Evolutionary conservation across 2,797 vertebrate species (phyloP).

Genomic region (Helicolenus hilgendorfi): DNA sequence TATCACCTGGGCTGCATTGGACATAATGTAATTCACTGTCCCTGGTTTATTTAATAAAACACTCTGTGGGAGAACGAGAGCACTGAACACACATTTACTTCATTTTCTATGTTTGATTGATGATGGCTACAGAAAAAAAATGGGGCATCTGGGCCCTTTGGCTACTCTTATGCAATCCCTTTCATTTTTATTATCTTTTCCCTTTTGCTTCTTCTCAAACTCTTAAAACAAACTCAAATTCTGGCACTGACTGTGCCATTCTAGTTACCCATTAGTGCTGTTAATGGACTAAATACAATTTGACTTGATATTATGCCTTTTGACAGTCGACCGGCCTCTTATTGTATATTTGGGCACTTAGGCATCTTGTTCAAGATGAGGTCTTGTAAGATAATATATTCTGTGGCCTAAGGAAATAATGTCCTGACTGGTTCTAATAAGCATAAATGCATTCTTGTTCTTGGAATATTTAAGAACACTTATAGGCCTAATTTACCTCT

Average conservation of each 20-base stretch:
- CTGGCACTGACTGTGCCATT: constrained; percentile 21
- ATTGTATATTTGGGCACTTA: not conserved
- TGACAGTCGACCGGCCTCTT: constrained; percentile 15
- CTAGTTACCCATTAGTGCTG: constrained; percentile 9
- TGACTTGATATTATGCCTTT: constrained; percentile 1
- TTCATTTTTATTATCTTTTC: constrained; percentile 15
- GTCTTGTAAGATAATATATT: constrained; percentile 10
- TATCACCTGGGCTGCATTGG: constrained; percentile 23
- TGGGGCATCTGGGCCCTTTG: constrained; percentile 52
- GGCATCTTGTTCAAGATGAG: not conserved
- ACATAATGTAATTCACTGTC: constrained; percentile 39
- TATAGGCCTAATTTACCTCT: constrained; percentile 35
- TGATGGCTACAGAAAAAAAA: constrained; percentile 55
- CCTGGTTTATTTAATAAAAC: constrained; percentile 60
- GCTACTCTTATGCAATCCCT: constrained; percentile 46
- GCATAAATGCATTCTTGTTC: constrained; percentile 24
- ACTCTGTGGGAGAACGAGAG: constrained; percentile 48
- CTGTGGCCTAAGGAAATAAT: constrained; percentile 3
- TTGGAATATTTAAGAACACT: constrained; percentile 48
- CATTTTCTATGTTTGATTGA: constrained; percentile 66
- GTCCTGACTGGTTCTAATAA: constrained; percentile 30
- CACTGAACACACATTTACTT: constrained; percentile 56
- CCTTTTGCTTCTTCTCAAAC: constrained; percentile 34
- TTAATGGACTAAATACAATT: constrained; percentile 31
- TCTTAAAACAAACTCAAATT: constrained; percentile 43